phyloP scores from a whole-genome alignment of 1,140 invertebrate species.

The Drosophila eugracilis region DNA sequence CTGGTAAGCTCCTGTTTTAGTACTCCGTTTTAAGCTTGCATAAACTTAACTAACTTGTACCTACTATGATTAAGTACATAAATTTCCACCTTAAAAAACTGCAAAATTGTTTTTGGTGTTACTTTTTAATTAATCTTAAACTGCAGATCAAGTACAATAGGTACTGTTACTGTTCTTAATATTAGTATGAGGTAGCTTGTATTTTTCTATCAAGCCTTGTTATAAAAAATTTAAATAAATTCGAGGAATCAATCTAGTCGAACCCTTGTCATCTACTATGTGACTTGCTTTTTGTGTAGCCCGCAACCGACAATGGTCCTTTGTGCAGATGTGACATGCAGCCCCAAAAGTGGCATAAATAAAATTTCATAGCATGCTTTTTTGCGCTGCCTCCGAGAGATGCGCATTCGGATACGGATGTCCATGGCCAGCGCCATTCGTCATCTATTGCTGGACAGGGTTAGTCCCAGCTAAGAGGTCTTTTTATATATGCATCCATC shows the following conservation, averaged over 20 bases:
- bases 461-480: conserved; percentile 15
- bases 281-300: conserved; percentile 24
- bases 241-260: background rate
- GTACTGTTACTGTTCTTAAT: no score
- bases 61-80: no score
- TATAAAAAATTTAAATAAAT: background rate
- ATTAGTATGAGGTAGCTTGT: no score
- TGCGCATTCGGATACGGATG: conserved; percentile 12
- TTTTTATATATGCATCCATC: conserved; percentile 52
- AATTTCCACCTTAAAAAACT: no score
- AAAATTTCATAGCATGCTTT: conserved; percentile 69
- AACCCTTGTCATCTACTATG: background rate
- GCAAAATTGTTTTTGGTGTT: no score
- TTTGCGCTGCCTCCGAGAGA: conserved; percentile 36
- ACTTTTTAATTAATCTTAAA: no score
- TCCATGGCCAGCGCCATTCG: conserved; percentile 35
- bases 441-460: conserved; percentile 36
- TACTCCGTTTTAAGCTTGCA: no score
- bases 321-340: conserved; percentile 65
- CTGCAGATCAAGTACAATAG: no score
- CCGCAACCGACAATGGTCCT: conserved; percentile 36
- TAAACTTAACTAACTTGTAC: no score
- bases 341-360: conserved; percentile 79
- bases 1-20: no score
- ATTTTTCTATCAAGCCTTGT: no score